Evolutionary conservation across 2,888 invertebrate genomes (phyloP).

Genomic region (Drosophila peninsularis): DNA sequence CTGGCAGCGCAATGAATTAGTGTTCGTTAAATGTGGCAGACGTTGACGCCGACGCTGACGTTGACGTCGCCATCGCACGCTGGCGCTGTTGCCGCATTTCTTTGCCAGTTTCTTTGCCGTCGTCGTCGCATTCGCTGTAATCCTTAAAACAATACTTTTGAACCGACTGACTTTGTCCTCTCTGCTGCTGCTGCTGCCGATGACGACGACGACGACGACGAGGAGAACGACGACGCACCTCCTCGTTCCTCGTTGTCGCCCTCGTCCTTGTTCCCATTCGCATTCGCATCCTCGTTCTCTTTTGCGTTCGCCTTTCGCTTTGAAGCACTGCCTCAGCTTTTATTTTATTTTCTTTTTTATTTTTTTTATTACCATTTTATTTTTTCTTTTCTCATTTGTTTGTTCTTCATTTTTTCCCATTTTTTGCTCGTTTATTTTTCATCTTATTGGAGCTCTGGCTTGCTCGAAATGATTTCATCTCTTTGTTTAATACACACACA

Average conservation of each 20-base stretch:
- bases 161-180: slow-evolving; percentile 50
- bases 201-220: slow-evolving; percentile 22
- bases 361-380: slow-evolving; percentile 22
- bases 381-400: slow-evolving; percentile 39
- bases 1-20: slow-evolving; percentile 82
- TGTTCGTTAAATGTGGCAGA: slow-evolving; percentile 76
- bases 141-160: slow-evolving; percentile 76
- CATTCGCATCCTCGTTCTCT: slow-evolving; percentile 10
- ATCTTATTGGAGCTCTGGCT: slow-evolving; percentile 34
- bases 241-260: slow-evolving; percentile 20
- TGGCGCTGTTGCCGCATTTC: slow-evolving; percentile 71
- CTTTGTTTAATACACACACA: slow-evolving; percentile 27
- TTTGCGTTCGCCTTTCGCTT: slow-evolving; percentile 32
- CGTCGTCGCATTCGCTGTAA: slow-evolving; percentile 44
- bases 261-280: slow-evolving; percentile 8
- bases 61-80: slow-evolving; percentile 12
- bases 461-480: slow-evolving; percentile 61
- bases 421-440: slow-evolving; percentile 19
- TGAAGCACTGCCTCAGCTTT: slow-evolving; percentile 40
- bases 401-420: slow-evolving; percentile 23
- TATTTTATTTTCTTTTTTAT: slow-evolving; percentile 32
- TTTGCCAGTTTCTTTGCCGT: slow-evolving; percentile 45
- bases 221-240: slow-evolving; percentile 25
- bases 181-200: slow-evolving; percentile 10
- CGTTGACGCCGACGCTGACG: slow-evolving; percentile 20